Conservation (phyloP, 2,888 invertebrate species). For the Neoascia interrupta region DNA sequence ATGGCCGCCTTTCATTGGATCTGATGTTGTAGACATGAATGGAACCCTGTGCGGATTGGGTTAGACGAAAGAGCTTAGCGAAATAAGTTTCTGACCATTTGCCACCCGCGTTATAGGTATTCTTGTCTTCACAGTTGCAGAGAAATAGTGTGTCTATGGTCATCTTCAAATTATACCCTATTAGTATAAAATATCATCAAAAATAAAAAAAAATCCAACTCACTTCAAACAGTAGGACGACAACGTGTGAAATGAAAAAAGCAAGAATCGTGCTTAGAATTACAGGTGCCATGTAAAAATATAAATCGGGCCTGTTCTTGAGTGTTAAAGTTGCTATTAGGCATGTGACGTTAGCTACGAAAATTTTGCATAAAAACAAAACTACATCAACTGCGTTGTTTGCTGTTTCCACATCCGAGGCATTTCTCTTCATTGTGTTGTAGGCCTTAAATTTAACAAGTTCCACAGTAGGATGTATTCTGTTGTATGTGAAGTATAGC, state of each 20-base stretch:
- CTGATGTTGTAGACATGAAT: too few species aligned
- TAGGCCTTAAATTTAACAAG: slow-evolving; percentile 86
- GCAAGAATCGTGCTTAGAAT: slow-evolving; percentile 90
- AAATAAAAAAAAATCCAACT: background rate
- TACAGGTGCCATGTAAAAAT: slow-evolving; percentile 92
- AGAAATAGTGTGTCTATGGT: slow-evolving; percentile 95
- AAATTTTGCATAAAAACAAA: slow-evolving; percentile 89
- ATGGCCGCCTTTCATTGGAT: too few species aligned
- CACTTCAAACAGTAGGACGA: slow-evolving; percentile 95
- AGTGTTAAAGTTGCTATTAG: slow-evolving; percentile 88
- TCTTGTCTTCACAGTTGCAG: slow-evolving; percentile 95
- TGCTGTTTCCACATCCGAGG: slow-evolving; percentile 92
- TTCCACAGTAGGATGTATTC: too few species aligned
- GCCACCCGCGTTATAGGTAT: slow-evolving; percentile 87
- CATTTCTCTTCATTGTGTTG: slow-evolving; percentile 89
- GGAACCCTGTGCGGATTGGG: too few species aligned
- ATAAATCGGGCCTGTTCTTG: slow-evolving; percentile 85
- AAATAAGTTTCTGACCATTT: slow-evolving; percentile 82
- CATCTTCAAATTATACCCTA: slow-evolving; percentile 83
- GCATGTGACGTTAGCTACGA: slow-evolving; percentile 91
- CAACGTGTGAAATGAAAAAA: slow-evolving; percentile 95
- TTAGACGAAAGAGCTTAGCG: slow-evolving; percentile 82
- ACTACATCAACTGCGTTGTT: slow-evolving; percentile 96
- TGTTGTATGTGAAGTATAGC: too few species aligned
- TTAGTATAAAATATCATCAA: background rate